phyloP scores from a whole-genome alignment of 2,797 vertebrate genomes.

The Triplophysa yarkandensis region DNA sequence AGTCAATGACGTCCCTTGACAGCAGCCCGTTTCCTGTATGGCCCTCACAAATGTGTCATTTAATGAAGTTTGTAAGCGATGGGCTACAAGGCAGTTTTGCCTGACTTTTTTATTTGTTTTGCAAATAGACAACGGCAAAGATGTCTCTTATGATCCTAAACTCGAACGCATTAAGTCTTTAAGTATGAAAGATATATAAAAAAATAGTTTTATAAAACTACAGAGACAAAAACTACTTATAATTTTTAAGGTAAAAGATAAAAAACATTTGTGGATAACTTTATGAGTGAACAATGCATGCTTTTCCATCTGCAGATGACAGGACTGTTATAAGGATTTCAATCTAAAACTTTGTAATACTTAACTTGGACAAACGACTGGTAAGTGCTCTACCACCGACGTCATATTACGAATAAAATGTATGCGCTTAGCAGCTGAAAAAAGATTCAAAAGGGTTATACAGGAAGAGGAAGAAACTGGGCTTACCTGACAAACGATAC shows the following conservation, averaged over 20 bases:
- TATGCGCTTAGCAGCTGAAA: constrained; percentile 18
- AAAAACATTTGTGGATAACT: constrained; percentile 36
- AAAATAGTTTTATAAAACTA: not conserved
- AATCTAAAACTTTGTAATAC: constrained; percentile 6
- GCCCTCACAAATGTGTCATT: constrained; percentile 26
- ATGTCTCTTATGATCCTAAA: too few relatives aligned
- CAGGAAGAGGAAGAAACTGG: constrained; percentile 15
- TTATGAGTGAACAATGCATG: constrained; percentile 15
- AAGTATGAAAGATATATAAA: too few relatives aligned
- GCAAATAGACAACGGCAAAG: not conserved
- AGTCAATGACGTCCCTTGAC: constrained; percentile 14
- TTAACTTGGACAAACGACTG: constrained; percentile 4
- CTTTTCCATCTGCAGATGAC: constrained; percentile 50
- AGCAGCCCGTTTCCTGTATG: constrained; percentile 17
- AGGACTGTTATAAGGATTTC: constrained; percentile 19
- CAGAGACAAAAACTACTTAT: constrained; percentile 13
- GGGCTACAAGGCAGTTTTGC: constrained; percentile 4
- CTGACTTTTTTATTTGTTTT: not conserved
- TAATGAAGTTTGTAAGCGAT: constrained; percentile 6
- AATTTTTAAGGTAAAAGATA: constrained; percentile 14
- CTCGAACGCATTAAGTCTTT: too few relatives aligned
- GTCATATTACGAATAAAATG: not conserved
- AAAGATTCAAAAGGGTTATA: constrained; percentile 21
- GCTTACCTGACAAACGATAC: constrained; percentile 73
- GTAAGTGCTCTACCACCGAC: not conserved